Percentiles rank a stretch among this genome's conserved stretches.
phyloP scores from a whole-genome alignment of 1,140 invertebrate genomes.

The Drosophila subpulchrella region DNA sequence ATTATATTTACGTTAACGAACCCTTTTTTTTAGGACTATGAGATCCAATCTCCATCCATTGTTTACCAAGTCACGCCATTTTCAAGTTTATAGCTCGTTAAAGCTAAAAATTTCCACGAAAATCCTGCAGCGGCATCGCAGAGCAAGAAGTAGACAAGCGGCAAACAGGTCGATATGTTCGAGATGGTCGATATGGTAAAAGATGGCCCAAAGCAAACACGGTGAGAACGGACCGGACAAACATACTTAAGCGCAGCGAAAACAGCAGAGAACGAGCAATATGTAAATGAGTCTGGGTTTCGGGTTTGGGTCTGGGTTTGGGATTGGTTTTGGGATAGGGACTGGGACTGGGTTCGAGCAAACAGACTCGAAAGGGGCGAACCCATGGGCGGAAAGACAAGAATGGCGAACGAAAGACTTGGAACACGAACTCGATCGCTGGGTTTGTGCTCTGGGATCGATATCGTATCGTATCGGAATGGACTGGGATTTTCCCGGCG shows the following conservation, averaged over 20 bases:
- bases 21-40: too few relatives aligned
- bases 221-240: constrained; percentile 50
- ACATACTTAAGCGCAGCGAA: constrained; percentile 76
- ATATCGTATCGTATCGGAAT: background rate
- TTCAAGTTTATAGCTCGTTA: constrained; percentile 29
- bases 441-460: constrained; percentile 13
- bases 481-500: constrained; percentile 65
- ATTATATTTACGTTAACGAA: too few relatives aligned
- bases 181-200: constrained; percentile 17
- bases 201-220: constrained; percentile 40
- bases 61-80: constrained; percentile 65
- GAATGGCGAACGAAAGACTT: constrained; percentile 73
- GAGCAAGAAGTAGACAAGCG: constrained; percentile 17
- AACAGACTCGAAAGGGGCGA: constrained; percentile 53
- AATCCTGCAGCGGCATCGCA: constrained; percentile 49
- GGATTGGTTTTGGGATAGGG: constrained; percentile 46
- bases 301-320: constrained; percentile 27
- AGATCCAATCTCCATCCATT: too few relatives aligned
- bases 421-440: constrained; percentile 61
- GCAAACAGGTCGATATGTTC: constrained; percentile 21
- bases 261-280: constrained; percentile 60
- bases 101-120: constrained; percentile 65
- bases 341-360: constrained; percentile 39
- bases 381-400: constrained; percentile 48
- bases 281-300: constrained; percentile 73